Percentiles rank a stretch among this genome's conserved stretches.
phyloP scores from a whole-genome alignment of 2,113 vertebrate genomes.

The Microcebus ravelobensis region DNA sequence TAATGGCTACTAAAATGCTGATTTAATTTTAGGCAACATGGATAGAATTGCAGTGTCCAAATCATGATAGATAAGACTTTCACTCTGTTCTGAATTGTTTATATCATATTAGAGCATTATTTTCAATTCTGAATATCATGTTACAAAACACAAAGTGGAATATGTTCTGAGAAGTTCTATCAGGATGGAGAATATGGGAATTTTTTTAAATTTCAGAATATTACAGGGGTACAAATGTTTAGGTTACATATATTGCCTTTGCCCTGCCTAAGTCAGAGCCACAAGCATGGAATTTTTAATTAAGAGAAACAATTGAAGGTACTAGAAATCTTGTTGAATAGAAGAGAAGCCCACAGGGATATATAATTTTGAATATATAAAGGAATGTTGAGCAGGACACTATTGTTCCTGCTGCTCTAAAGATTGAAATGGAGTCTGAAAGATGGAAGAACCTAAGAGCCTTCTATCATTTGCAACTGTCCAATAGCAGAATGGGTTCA shows the following conservation, averaged over 20 bases:
- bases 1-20: not conserved
- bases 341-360: not conserved
- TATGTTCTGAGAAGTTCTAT: slow-evolving; percentile 1
- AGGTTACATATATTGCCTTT: no score
- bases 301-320: not conserved
- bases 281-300: not conserved
- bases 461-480: not conserved
- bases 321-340: not conserved
- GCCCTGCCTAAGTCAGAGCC: no score
- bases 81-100: not conserved
- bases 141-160: not conserved
- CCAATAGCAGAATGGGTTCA: not conserved
- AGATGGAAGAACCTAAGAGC: not conserved
- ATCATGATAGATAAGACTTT: not conserved
- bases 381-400: not conserved
- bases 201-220: no score
- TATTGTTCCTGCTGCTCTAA: not conserved
- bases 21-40: not conserved
- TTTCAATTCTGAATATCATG: not conserved
- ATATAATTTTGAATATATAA: not conserved
- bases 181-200: not conserved
- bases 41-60: not conserved
- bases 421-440: slow-evolving; percentile 21
- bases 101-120: not conserved
- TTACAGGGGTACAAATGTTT: no score